phyloP scores from a whole-genome alignment of 2,888 invertebrate species.

The Cryptus viduatorius region DNA sequence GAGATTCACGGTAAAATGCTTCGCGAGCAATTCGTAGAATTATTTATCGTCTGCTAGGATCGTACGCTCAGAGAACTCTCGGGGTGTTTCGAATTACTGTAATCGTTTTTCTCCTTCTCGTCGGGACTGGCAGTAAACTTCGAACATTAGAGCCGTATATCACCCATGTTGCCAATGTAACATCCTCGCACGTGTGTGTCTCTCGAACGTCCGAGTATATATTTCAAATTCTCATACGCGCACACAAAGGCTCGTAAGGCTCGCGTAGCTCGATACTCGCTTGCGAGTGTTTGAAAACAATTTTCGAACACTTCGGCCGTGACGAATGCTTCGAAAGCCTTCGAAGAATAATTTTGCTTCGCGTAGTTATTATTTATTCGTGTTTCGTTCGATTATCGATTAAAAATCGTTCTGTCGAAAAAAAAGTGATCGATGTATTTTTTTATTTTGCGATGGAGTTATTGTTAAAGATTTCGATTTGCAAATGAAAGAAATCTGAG shows the following conservation, averaged over 20 bases:
- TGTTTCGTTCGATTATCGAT: neutral
- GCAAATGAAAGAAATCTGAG: neutral
- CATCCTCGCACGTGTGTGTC: neutral
- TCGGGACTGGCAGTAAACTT: constrained; percentile 39
- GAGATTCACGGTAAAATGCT: neutral
- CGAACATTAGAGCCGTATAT: neutral
- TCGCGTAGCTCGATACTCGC: neutral
- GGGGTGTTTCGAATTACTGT: constrained; percentile 11
- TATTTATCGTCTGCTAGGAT: constrained; percentile 12
- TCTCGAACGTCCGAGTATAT: constrained; percentile 12
- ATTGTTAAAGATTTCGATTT: neutral
- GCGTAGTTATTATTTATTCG: neutral
- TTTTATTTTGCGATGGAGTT: neutral
- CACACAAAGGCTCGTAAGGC: neutral
- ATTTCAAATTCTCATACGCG: constrained; percentile 24
- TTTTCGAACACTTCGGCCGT: constrained; percentile 17
- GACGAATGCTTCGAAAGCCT: neutral
- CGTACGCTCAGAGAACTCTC: neutral
- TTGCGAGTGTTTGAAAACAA: constrained; percentile 44
- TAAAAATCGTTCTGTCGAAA: neutral
- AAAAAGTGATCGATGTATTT: neutral
- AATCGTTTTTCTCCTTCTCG: constrained; percentile 22
- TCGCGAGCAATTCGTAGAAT: neutral
- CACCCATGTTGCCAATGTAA: neutral
- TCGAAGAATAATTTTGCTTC: constrained; percentile 2